phyloP scores from a whole-genome alignment of 37 sponge, comb jelly and placozoan genomes.

The Theonella swinhoei region DNA sequence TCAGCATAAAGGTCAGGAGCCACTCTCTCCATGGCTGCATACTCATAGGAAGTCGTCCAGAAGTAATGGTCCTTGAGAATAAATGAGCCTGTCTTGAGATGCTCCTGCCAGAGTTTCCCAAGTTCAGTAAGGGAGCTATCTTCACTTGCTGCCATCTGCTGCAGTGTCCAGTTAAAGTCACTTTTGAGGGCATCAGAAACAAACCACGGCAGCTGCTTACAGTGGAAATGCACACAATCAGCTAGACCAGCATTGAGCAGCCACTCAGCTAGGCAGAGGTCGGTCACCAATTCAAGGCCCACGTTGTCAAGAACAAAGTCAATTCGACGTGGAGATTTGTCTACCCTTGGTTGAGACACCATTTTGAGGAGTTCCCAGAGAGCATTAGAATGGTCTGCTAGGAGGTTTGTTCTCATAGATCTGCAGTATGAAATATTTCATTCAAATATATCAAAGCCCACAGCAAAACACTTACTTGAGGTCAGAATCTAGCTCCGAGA shows the following conservation, averaged over 20 bases:
- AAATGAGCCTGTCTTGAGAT: slow-evolving; percentile 59
- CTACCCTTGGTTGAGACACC: slow-evolving; percentile 22
- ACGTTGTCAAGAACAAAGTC: slow-evolving; percentile 95
- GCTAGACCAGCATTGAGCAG: slow-evolving; percentile 61
- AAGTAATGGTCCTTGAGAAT: slow-evolving; percentile 76
- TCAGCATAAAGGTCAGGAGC: slow-evolving; percentile 82
- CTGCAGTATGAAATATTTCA: background rate
- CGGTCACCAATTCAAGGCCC: slow-evolving; percentile 94
- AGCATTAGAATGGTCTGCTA: slow-evolving; percentile 66
- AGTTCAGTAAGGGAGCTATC: slow-evolving; percentile 40
- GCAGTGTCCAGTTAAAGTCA: slow-evolving; percentile 86
- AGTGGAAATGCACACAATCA: slow-evolving; percentile 75
- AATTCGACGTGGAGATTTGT: slow-evolving; percentile 41
- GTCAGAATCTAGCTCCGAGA: background rate
- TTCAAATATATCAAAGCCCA: background rate
- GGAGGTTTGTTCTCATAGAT: slow-evolving; percentile 56
- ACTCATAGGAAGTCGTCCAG: slow-evolving; percentile 93
- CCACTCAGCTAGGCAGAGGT: slow-evolving; percentile 92
- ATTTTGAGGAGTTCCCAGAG: slow-evolving; percentile 76
- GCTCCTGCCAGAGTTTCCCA: slow-evolving; percentile 61
- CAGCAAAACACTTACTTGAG: background rate
- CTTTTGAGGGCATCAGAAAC: slow-evolving; percentile 87
- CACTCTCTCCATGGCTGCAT: slow-evolving; percentile 79
- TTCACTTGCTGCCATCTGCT: slow-evolving; percentile 45
- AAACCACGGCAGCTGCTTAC: slow-evolving; percentile 97